Evolutionary conservation across 1,140 invertebrate species (phyloP), one percentile per base, ranked within the genome.

Genomic region (Zaprionus kolodkinae): DNA sequence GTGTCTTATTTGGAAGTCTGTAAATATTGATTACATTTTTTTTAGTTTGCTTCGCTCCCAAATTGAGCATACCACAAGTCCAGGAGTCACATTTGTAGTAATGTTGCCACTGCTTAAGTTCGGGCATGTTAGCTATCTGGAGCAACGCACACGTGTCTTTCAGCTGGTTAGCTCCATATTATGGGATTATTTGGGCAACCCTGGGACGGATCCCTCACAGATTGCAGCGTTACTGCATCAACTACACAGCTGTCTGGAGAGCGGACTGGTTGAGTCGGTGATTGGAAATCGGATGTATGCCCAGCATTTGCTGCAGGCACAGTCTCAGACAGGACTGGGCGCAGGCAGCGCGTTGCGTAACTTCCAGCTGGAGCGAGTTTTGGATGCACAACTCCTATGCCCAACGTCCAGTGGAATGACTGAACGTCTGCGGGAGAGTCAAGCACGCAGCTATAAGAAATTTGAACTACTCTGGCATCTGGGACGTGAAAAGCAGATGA

Each of bases 381-480:
- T 78, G 2, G 92, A 93, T 63, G 79, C 91, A 0, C 85, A 92
- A 30, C 69, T 92, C n/a, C 79, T 93, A 6, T 91, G 92, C 35
- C 81, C 83, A 6, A 70, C 73, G 0, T 72, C 78, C 6, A 75
- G 78, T 1, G 45, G 45, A 10, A 50, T 50, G 45, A 72, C 79
- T 12, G 90, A 92, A 1, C 72, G 86, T 11, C 43, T 93, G 59
- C 78, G 85, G 1, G 92, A 93, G 93, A 93, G 79, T 93, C 93
- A 86, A 94, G 96, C 70, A 25, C 94, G 95, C 68, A 95, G 96
- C 21, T 96, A 96, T 71, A 95, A 96, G 77, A 95, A 95, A 78
- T 97, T 97, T 91, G 94, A 96, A 17, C 93, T 96, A 2, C 92
- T 97, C 1, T 97, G 96, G 96, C 96, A 97, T 90, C 92, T 97